Conservation (phyloP, 1,140 invertebrate species). For the Pseudomyrmex pallidus region DNA sequence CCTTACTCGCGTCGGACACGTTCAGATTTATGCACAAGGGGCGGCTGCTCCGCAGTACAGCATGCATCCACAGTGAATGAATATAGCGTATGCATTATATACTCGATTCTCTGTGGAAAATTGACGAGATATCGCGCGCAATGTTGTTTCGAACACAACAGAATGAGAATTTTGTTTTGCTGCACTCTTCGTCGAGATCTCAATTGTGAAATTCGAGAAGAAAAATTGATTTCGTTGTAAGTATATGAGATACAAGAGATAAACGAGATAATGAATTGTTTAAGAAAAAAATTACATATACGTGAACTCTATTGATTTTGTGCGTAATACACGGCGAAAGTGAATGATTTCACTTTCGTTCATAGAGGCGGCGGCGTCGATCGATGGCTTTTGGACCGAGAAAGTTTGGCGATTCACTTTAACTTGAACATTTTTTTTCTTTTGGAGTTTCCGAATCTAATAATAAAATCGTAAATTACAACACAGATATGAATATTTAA, state of each 20-base stretch:
- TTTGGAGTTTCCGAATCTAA: neutral
- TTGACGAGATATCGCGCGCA: neutral
- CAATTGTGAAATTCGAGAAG: neutral
- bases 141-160: neutral
- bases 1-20: slow-evolving; percentile 48
- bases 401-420: slow-evolving; percentile 60
- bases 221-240: too few relatives aligned
- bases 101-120: neutral
- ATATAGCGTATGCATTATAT: neutral
- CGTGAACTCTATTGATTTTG: neutral
- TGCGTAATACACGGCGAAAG: slow-evolving; percentile 19
- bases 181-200: neutral
- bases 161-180: neutral
- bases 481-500: neutral
- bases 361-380: neutral
- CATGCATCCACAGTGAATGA: neutral
- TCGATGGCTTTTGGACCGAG: slow-evolving; percentile 55
- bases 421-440: slow-evolving; percentile 43
- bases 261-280: neutral
- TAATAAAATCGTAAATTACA: slow-evolving; percentile 40
- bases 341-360: slow-evolving; percentile 68
- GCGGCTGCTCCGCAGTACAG: neutral
- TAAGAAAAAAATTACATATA: neutral
- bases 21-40: slow-evolving; percentile 28
- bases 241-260: too few relatives aligned